Conservation (phyloP, 37 sponge, comb jelly and placozoan species). For the Oopsacas minuta region DNA sequence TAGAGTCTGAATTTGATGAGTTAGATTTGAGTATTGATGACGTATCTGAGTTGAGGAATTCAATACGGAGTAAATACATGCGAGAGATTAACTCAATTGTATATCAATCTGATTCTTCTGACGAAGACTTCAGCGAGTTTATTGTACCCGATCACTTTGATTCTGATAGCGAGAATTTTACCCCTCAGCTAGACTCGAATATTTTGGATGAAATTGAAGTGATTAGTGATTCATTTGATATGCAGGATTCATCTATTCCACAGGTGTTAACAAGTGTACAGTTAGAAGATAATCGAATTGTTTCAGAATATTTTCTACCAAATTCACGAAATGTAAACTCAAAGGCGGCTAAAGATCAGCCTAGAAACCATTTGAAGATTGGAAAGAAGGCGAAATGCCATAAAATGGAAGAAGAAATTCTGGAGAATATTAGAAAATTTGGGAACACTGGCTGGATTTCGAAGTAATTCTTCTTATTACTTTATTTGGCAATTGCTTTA, state of each 20-base stretch:
- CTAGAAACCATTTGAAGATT: not conserved
- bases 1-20: not conserved
- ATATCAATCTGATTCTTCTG: not conserved
- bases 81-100: not conserved
- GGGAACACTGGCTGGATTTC: not conserved
- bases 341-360: not conserved
- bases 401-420: not conserved
- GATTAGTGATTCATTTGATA: not conserved
- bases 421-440: constrained; percentile 12
- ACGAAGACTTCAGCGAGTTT: not conserved
- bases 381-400: not conserved
- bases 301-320: not conserved
- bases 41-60: not conserved
- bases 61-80: not conserved
- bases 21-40: not conserved
- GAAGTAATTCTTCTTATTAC: no score
- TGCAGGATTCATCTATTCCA: not conserved
- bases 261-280: not conserved
- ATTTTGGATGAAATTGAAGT: no score
- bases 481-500: no score
- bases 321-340: not conserved
- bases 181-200: not conserved
- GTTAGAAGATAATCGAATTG: not conserved
- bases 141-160: not conserved
- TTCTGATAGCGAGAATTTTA: not conserved